Evolutionary conservation across 2,888 invertebrate species (phyloP), one percentile per base, ranked within the genome.

Genomic region (Ichneumon xanthorius): DNA sequence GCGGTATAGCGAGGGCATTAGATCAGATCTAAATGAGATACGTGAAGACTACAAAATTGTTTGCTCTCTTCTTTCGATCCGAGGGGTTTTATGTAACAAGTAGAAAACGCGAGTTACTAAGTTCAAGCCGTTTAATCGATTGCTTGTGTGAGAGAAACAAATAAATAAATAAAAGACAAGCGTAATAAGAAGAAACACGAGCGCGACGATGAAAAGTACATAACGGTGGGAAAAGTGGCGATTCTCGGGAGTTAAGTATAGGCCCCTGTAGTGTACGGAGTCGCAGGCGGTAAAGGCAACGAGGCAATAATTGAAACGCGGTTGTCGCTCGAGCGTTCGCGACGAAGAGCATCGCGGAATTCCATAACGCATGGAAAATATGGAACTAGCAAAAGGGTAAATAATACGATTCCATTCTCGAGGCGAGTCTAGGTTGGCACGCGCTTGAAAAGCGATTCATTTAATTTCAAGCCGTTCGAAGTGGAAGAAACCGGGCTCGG

Each of bases 11-110:
- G 45, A 48, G 45, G 53, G 70, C 70, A 72, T 80, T 82, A 85
- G 85, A 85, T 85, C 82, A 65, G 79, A 85, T 85, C 85, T 85
- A 85, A 85, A 85, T 82, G 82, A 80, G 85, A 85, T 85, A 85
- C 85, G 79, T 73, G 85, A 82, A 50, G 67, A 68, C 65, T 53
- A 80, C 82, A 85, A 85, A 85, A 85, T 71, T 45, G 82, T 79
- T 70, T 73, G 78, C 70, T 22, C 70, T 65, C 55, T 48, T 61
- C 63, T 30, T 75, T 19, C 16, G 16, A 22, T 50, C 5, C 50
- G 33, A 37, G 37, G 11, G n/a, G 50, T 1, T 26, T 77, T 77
- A 3, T 22, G 67, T 77, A 67, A 77, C 65, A 22, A 3, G 22
- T 14, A 40, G 37, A 61, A 63, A 63, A n/a, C 6, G 33, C 58